These are phyloP conservation scores for Stenurella melanura DNA, from an alignment of 2,888 invertebrate genomes.

Conservation along the genomic window DNA sequence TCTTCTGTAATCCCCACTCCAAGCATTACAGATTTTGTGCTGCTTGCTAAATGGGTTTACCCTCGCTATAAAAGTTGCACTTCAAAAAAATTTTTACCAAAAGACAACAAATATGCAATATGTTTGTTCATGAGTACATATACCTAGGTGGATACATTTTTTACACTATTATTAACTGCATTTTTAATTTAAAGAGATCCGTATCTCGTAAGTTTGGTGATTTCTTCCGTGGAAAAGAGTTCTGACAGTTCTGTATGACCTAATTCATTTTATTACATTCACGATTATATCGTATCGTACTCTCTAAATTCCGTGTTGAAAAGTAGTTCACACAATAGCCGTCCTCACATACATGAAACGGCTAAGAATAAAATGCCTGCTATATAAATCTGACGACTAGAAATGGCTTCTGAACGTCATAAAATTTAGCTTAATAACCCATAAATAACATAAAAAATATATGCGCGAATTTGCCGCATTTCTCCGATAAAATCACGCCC, in stretches of 20 bases:
- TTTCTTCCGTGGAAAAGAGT: too few species aligned
- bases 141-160: too few species aligned
- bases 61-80: too few species aligned
- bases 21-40: too few species aligned
- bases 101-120: too few species aligned
- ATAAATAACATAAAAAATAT: slow-evolving; percentile 18
- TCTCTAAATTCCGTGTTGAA: not conserved
- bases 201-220: too few species aligned
- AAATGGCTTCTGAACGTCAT: slow-evolving; percentile 2
- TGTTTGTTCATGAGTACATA: too few species aligned
- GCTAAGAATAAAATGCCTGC: not conserved
- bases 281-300: not conserved
- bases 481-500: not conserved
- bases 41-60: too few species aligned
- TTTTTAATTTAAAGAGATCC: too few species aligned
- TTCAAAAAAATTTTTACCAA: too few species aligned
- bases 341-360: not conserved
- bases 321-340: not conserved
- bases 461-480: not conserved
- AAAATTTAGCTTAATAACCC: slow-evolving; percentile 4
- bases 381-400: not conserved
- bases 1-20: too few species aligned
- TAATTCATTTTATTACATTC: not conserved
- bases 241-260: not conserved
- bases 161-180: too few species aligned